A percentile compares a stretch with the other conserved stretches of the same genome.
phyloP scores from a whole-genome alignment of 2,888 invertebrate species.

The Ectropis crepuscularia region DNA sequence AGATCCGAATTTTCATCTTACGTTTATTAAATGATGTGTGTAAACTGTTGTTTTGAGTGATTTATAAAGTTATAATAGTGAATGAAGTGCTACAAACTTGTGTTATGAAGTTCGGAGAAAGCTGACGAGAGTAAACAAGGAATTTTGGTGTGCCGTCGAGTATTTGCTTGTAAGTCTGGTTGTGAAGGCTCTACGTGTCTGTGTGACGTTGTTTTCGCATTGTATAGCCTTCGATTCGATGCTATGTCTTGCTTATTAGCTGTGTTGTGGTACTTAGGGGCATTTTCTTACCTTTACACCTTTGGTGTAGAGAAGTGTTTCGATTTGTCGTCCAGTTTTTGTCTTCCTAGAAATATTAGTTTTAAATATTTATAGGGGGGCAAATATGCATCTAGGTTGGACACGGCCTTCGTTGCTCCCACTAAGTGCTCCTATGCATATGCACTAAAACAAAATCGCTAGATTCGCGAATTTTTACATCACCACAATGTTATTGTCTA shows the following conservation, averaged over 20 bases:
- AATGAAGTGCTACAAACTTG: constrained; percentile 69
- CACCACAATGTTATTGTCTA: too few relatives aligned
- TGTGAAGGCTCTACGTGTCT: constrained; percentile 71
- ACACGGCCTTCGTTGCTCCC: too few relatives aligned
- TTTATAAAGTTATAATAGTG: constrained; percentile 66
- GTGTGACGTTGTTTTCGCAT: constrained; percentile 70
- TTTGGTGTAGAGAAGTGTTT: too few relatives aligned
- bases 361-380: too few relatives aligned
- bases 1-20: constrained; percentile 53
- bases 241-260: constrained; percentile 34
- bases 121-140: constrained; percentile 73
- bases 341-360: too few relatives aligned
- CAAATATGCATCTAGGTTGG: too few relatives aligned
- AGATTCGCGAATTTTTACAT: too few relatives aligned
- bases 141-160: constrained; percentile 66
- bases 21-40: constrained; percentile 72
- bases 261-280: constrained; percentile 13
- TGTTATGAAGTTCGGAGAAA: constrained; percentile 80
- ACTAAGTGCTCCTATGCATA: too few relatives aligned
- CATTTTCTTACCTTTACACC: constrained; percentile 8
- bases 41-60: constrained; percentile 71
- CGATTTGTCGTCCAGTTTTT: too few relatives aligned
- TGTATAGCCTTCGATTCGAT: constrained; percentile 44
- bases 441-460: too few relatives aligned
- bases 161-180: constrained; percentile 77